phyloP scores from a whole-genome alignment of 53 echinoderm and acorn worm species.

The Antedon mediterranea region DNA sequence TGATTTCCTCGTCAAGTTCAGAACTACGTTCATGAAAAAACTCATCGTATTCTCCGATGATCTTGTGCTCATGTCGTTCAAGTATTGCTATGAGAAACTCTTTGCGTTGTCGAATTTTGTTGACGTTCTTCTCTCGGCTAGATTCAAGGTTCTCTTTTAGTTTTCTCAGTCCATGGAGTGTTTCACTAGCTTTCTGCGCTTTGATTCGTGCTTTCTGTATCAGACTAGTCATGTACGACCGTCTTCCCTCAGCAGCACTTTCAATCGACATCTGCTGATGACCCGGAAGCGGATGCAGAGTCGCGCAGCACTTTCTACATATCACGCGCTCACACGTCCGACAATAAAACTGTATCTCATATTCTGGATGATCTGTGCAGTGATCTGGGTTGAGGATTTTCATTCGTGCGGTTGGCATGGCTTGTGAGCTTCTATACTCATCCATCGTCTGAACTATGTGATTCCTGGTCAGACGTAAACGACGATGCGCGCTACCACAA shows the following conservation, averaged over 20 bases:
- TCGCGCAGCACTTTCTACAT: constrained; percentile 64
- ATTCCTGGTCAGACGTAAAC: constrained; percentile 62
- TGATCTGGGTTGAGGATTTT: neutral
- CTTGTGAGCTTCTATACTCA: constrained; percentile 33
- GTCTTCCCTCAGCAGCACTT: constrained; percentile 46
- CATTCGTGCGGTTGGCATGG: neutral
- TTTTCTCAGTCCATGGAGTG: constrained; percentile 42
- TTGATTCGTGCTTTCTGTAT: constrained; percentile 45
- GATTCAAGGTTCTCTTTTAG: constrained; percentile 58
- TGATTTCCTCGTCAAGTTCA: constrained; percentile 51
- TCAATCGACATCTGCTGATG: constrained; percentile 52
- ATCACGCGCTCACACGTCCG: constrained; percentile 89
- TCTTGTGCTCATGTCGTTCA: constrained; percentile 57
- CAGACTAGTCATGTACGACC: constrained; percentile 3
- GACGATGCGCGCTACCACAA: constrained; percentile 73
- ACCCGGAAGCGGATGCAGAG: constrained; percentile 38
- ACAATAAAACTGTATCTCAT: constrained; percentile 71
- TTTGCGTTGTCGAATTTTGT: constrained; percentile 45
- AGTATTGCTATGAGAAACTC: constrained; percentile 52
- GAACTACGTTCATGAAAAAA: constrained; percentile 36
- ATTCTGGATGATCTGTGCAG: constrained; percentile 47
- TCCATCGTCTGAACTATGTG: constrained; percentile 65
- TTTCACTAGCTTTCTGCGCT: neutral
- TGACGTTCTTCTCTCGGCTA: constrained; percentile 41
- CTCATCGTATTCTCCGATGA: constrained; percentile 49